A percentile compares a stretch with the other conserved stretches of the same genome.
These are phyloP conservation scores for Stictocephala bisonia DNA, from an alignment of 2,888 invertebrate species.

Conservation along the genomic window DNA sequence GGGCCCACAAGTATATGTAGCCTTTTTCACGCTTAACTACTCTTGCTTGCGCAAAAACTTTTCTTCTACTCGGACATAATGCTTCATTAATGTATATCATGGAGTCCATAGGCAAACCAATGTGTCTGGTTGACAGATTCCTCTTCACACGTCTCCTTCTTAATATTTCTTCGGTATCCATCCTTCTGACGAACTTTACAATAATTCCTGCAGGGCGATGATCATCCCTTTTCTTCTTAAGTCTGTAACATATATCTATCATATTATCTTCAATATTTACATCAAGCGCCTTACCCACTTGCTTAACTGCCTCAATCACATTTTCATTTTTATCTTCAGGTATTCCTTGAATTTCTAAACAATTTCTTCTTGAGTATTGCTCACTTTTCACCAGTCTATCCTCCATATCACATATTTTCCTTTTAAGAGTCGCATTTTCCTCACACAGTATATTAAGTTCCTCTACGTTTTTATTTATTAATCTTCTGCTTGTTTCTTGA, in stretches of 20 bases:
- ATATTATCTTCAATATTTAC: neutral
- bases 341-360: conserved; percentile 8
- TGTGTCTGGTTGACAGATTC: neutral
- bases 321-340: neutral
- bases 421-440: neutral
- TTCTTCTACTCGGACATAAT: neutral
- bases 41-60: neutral
- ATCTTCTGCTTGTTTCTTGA: neutral
- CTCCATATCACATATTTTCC: neutral
- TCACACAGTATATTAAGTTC: neutral
- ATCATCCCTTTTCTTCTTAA: neutral
- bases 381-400: neutral
- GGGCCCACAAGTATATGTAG: too few relatives aligned
- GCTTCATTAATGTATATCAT: conserved; percentile 23
- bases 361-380: conserved; percentile 1
- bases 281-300: neutral
- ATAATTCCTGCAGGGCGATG: neutral
- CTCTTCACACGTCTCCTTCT: neutral
- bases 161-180: neutral
- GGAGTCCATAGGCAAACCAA: neutral
- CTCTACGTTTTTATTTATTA: neutral
- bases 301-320: neutral
- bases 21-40: neutral
- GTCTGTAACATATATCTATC: conserved; percentile 10
- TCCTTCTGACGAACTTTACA: neutral